Base-by-base conservation (phyloP, 2,888 invertebrate genomes). In the Timema cristinae region DNA sequence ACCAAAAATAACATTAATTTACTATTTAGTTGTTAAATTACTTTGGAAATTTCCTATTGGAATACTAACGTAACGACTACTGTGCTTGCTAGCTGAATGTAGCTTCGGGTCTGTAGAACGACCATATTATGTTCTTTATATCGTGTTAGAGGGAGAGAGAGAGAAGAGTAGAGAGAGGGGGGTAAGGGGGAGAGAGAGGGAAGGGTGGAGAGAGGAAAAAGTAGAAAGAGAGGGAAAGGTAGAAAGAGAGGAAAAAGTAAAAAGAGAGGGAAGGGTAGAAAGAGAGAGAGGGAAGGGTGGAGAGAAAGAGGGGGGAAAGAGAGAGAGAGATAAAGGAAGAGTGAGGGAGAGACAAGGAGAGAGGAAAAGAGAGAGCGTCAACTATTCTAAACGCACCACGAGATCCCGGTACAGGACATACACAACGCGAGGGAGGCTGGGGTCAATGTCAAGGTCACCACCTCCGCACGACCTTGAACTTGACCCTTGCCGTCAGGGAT, bases 361-460 rank as follows among this genome's bases (percentile, higher is more conserved):
- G 54, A 54, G 54, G 4, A 4, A 54, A 4, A 54, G 54, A 54
- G 11, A 66, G 16, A 66, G 15, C 1, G 66, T 13, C n/a, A 16
- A 15, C 11, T 13, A 13, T 16, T 11, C 13, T 16, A 16, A 2
- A 11, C 47, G 66, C 15, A 47, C 2, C 16, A 16, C 16, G 32
- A 32, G 32, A 32, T 32, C 32, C 4, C 32, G 32, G 32, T 32
- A 32, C 32, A 4, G 32, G 32, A 4, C n/a, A n/a, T 32, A 32
- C 32, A 32, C 32, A 32, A 32, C 1, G 32, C 32, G 32, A 32
- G 32, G 13, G 2, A 6, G 16, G 16, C 61, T 15, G 61, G 47
- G 61, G 61, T 61, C 61, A 61, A 61, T 61, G 61, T 48, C 61
- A 61, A 61, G 61, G 61, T 61, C 61, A 61, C 8, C 61, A 6